Base-by-base conservation (phyloP, 30 jellyfish, hydroid and myxozoan species). In the Sanderia malayensis region DNA sequence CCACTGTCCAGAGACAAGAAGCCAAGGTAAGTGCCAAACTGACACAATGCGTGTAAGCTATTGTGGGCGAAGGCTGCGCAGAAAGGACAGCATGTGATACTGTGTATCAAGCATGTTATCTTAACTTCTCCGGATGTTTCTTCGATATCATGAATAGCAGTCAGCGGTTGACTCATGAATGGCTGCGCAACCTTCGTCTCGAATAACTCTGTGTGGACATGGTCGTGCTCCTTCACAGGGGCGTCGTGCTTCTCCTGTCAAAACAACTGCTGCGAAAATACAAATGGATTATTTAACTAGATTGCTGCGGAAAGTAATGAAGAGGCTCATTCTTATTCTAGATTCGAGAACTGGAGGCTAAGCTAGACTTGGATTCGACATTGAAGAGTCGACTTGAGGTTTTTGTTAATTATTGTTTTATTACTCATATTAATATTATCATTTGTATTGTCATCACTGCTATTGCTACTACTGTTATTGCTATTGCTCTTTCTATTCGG, bases 371-470 rank as follows among this genome's bases (percentile, higher is more conserved):
- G 26, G 99, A 93, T 34, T 44, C 67, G 47, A 77, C 96, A 1
- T 26, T 80, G 67, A 86, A 82, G 79, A 81, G 53, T 29, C 92
- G 95, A n/a, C 81, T 86, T 2, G 99, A 93, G 75, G 99, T 93
- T 41, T 62, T 78, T 68, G 26, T n/a, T n/a, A n/a, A n/a, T n/a
- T n/a, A n/a, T n/a, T n/a, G n/a, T n/a, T n/a, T n/a, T n/a, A n/a
- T n/a, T n/a, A n/a, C n/a, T n/a, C n/a, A n/a, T n/a, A n/a, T n/a
- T n/a, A n/a, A n/a, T n/a, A n/a, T n/a, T n/a, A n/a, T n/a, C n/a
- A n/a, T n/a, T n/a, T n/a, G n/a, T n/a, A n/a, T n/a, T n/a, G n/a
- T n/a, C n/a, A n/a, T n/a, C n/a, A n/a, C n/a, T n/a, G n/a, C n/a
- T n/a, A n/a, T n/a, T n/a, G n/a, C n/a, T n/a, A n/a, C n/a, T n/a